A percentile compares a stretch with the other conserved stretches of the same genome.
phyloP scores from a whole-genome alignment of 1,140 invertebrate species.

The Acromyrmex charruanus region DNA sequence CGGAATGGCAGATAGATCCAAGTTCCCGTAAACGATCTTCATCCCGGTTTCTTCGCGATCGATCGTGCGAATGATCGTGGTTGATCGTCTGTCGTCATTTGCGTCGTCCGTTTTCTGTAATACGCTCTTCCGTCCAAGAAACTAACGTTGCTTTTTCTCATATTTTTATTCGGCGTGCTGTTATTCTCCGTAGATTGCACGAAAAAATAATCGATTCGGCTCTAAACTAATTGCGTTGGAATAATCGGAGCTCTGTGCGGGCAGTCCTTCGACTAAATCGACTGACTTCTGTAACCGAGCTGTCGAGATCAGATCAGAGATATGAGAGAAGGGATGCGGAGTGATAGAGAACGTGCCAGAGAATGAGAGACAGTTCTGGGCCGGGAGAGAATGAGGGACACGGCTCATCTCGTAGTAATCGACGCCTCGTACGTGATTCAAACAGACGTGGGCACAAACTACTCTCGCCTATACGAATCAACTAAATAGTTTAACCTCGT shows the following conservation, averaged over 20 bases:
- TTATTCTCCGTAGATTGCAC: constrained; percentile 8
- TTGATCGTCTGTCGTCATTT: constrained; percentile 40
- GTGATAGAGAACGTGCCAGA: constrained; percentile 45
- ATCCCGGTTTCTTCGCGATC: constrained; percentile 28
- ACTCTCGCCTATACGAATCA: constrained; percentile 71
- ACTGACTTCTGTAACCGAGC: constrained; percentile 2
- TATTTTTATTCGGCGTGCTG: constrained; percentile 11
- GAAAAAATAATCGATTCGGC: constrained; percentile 26
- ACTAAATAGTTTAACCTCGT: constrained; percentile 70
- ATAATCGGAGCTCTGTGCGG: not conserved
- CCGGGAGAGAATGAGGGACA: constrained; percentile 34
- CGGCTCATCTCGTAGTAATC: constrained; percentile 62
- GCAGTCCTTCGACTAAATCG: constrained; percentile 6
- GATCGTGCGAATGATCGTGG: not conserved
- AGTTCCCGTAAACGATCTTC: constrained; percentile 2
- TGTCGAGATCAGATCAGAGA: constrained; percentile 13
- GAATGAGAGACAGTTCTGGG: constrained; percentile 44
- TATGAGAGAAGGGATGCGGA: constrained; percentile 39
- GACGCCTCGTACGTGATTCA: constrained; percentile 39
- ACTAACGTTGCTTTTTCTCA: constrained; percentile 37
- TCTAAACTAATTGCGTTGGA: constrained; percentile 23
- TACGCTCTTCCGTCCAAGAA: not conserved
- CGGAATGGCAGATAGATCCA: constrained; percentile 72
- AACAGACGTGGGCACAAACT: constrained; percentile 65
- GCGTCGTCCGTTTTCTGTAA: not conserved